These are phyloP conservation scores for Podargus strigoides DNA, from an alignment of 2,797 vertebrate genomes.

Conservation along the genomic window DNA sequence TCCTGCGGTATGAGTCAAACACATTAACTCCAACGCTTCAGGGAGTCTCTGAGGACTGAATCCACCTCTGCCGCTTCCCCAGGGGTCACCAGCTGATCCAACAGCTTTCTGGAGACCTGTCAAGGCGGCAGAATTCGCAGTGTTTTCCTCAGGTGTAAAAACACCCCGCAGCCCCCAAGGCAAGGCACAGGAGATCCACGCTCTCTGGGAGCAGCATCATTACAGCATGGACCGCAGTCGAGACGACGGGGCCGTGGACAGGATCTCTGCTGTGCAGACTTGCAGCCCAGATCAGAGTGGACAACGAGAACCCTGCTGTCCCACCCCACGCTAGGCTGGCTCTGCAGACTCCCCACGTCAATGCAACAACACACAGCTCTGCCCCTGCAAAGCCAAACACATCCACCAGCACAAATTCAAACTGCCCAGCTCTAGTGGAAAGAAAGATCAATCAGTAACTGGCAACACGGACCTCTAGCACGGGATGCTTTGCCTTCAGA, in stretches of 20 bases:
- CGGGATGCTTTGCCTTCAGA: background rate
- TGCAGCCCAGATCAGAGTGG: background rate
- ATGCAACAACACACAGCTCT: background rate
- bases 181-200: background rate
- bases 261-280: background rate
- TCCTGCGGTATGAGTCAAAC: background rate
- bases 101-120: background rate
- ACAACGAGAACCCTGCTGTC: background rate
- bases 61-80: background rate
- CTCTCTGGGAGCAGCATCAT: background rate
- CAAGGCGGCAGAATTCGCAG: background rate
- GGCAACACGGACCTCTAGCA: background rate
- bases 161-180: fast-evolving
- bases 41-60: background rate
- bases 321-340: background rate
- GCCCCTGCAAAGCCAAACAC: background rate
- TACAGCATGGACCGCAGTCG: fast-evolving
- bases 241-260: background rate
- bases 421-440: background rate
- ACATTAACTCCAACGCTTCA: background rate
- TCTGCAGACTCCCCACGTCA: background rate
- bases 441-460: background rate
- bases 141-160: background rate
- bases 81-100: background rate
- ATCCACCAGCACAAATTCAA: background rate